Base-by-base conservation (phyloP, 2,113 vertebrate genomes). In the Rhinichthys klamathensis region DNA sequence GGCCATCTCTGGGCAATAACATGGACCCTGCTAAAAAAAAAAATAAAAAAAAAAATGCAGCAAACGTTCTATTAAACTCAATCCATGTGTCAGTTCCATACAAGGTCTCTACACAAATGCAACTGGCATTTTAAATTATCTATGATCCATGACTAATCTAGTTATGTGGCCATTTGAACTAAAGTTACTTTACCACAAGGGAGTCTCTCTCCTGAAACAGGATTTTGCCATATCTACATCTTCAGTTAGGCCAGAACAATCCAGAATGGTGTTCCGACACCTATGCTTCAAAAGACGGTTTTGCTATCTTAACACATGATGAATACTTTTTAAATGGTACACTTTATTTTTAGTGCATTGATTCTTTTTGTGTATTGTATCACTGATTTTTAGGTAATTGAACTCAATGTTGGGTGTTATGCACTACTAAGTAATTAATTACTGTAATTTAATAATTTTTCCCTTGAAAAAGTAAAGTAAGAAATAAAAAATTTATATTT, bases 131-230 rank as follows among this genome's bases (percentile, higher is more conserved):
- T 63, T 13, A 11, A 65, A 27, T 63, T 63, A 6, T 69, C 44
- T 72, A 11, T 83, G 80, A 72, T 72, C 49, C 30, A 58, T 72
- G 67, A 38, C 23, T 11, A 56, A 56, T 12, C 46, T 49, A 56
- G 46, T 56, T 35, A 1, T 82, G 13, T 63, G 46, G 46, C 80
- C 60, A 27, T 81, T 67, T 67, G 25, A 67, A 18, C 44, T 70
- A 30, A 58, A 83, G 81, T 83, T 58, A 73, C 30, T 54, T 23
- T 3, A 30, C 15, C 8, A 32, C 27, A n/a, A 27, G 6, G 21
- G 0, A 35, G 16, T 69, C 25, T 82, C 80, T 21, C 11, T 18
- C 44, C 12, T 70, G 46, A 70, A 82, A 82, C 18, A 38, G 80
- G 65, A 70, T 25, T 56, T 82, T 21, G 18, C 44, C 16, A 35